Percentiles rank a stretch among this genome's conserved stretches.
Conservation (phyloP, 1,140 invertebrate species). For the Episyrphus balteatus region DNA sequence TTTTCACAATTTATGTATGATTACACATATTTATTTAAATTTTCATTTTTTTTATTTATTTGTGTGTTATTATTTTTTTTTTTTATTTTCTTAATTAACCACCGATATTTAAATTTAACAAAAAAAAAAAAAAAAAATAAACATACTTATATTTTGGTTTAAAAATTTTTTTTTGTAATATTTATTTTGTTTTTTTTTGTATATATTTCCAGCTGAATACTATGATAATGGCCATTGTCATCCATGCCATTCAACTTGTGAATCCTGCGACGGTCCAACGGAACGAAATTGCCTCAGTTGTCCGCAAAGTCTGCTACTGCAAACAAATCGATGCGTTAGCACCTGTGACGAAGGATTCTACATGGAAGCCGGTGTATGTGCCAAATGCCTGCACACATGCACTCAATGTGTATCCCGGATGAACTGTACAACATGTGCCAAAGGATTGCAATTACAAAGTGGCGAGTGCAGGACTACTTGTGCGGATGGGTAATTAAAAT, state of each 20-base stretch:
- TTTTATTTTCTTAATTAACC: no score
- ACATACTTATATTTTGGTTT: no score
- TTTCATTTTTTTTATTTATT: no score
- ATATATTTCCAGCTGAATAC: conserved; percentile 48
- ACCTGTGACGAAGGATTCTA: conserved; percentile 63
- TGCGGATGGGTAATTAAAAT: conserved; percentile 43
- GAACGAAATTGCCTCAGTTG: conserved; percentile 59
- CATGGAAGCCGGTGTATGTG: conserved; percentile 53
- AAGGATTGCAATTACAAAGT: conserved; percentile 61
- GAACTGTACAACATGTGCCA: conserved; percentile 65
- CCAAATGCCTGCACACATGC: conserved; percentile 67
- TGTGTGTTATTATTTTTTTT: no score
- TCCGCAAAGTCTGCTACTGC: conserved; percentile 49
- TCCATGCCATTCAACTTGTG: conserved; percentile 57
- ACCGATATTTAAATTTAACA: no score
- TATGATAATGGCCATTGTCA: conserved; percentile 55
- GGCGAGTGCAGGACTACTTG: conserved; percentile 66
- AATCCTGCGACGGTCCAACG: conserved; percentile 56
- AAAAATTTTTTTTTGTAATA: no score
- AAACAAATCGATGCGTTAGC: conserved; percentile 56
- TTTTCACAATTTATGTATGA: no score
- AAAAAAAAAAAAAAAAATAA: no score
- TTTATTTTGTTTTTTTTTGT: neutral
- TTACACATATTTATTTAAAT: no score
- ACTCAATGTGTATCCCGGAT: conserved; percentile 59